Conservation (phyloP, 2,888 invertebrate genomes). For the Linhomoeus sp. region DNA sequence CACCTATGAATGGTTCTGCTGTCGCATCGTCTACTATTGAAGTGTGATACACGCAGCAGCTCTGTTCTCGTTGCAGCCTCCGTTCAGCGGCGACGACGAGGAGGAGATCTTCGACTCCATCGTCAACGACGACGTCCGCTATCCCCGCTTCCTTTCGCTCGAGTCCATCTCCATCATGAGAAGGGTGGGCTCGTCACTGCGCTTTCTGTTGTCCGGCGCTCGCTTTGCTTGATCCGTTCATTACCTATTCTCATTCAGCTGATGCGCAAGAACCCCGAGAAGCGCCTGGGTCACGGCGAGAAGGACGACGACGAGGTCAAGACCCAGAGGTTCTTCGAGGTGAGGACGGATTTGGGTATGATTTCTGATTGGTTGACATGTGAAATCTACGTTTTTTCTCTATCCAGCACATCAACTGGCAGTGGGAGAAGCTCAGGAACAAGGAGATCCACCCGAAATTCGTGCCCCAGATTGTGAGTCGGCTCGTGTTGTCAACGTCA, state of each 20-base stretch:
- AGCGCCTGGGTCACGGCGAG: conserved; percentile 88
- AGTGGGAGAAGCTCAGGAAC: conserved; percentile 87
- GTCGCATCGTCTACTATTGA: no score
- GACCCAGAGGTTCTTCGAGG: conserved; percentile 83
- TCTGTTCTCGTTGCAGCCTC: no score
- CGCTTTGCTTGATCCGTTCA: no score
- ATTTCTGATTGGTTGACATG: no score
- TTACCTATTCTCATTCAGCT: no score
- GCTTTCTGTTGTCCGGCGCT: no score
- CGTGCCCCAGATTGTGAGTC: conserved; percentile 84
- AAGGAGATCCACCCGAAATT: conserved; percentile 90
- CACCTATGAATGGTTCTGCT: no score
- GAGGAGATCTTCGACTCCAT: conserved; percentile 99
- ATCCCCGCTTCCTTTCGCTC: conserved; percentile 84
- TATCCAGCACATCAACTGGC: conserved; percentile 78
- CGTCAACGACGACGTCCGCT: conserved; percentile 97
- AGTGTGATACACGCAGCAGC: no score
- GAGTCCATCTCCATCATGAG: conserved; percentile 99
- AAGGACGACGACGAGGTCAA: conserved; percentile 97
- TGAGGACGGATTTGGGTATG: no score
- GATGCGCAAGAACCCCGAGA: conserved; percentile 86
- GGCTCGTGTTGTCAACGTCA: no score
- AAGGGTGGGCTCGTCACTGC: conserved; percentile 44
- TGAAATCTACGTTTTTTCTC: no score
- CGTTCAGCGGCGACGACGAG: conserved; percentile 97